phyloP scores from a whole-genome alignment of 2,113 vertebrate genomes.

The Podilymbus podiceps region DNA sequence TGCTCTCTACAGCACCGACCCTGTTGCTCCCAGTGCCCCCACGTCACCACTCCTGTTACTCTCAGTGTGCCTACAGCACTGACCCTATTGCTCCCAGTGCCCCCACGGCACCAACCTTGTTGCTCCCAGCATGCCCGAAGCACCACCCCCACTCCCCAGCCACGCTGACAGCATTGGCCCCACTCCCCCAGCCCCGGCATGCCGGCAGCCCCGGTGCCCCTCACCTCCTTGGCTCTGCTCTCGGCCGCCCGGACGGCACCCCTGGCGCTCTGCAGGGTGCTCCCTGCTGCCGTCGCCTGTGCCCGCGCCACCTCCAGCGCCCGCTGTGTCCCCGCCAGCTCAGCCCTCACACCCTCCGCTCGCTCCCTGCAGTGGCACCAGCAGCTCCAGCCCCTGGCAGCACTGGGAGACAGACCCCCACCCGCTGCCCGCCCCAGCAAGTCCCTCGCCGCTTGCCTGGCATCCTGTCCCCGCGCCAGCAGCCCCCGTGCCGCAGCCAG shows the following conservation, averaged over 20 bases:
- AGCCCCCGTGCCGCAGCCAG: slow-evolving; percentile 72
- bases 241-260: slow-evolving; percentile 66
- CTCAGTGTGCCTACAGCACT: background rate
- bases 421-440: background rate
- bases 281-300: slow-evolving; percentile 58
- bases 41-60: accelerated
- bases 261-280: slow-evolving; percentile 53
- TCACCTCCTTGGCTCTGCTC: slow-evolving; percentile 61
- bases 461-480: slow-evolving; percentile 71
- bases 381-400: background rate
- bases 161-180: accelerated
- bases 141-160: background rate
- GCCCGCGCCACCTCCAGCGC: slow-evolving; percentile 54
- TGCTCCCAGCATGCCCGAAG: background rate
- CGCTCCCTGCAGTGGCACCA: slow-evolving; percentile 48
- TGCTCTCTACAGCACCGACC: background rate
- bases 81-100: background rate
- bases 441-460: slow-evolving; percentile 60
- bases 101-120: background rate
- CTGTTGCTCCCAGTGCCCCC: accelerated
- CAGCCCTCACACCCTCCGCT: slow-evolving; percentile 69
- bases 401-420: background rate
- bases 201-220: background rate
- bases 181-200: accelerated
- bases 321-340: slow-evolving; percentile 49